These are phyloP conservation scores for Tor tambroides DNA, from an alignment of 2,113 vertebrate species.

Conservation along the genomic window DNA sequence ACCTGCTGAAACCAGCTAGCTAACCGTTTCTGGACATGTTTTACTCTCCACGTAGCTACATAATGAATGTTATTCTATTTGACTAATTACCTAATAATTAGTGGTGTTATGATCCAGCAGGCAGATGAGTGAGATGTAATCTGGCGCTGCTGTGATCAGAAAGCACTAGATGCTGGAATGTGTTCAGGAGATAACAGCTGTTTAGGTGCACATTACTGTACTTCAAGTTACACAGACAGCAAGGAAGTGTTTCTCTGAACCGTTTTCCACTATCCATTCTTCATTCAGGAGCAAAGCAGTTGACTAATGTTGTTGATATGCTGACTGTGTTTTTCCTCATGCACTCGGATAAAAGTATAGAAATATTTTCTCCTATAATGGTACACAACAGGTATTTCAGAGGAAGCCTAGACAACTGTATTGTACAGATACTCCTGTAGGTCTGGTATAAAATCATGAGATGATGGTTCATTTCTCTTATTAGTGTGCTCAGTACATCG, in stretches of 20 bases:
- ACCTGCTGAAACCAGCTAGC: neutral
- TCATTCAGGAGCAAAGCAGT: no score
- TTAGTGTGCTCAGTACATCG: no score
- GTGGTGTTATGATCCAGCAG: neutral
- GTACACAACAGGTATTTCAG: neutral
- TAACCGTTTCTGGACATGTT: neutral
- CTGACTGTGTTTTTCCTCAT: no score
- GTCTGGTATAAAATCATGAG: neutral
- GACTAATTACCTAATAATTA: neutral
- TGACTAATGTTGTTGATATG: no score
- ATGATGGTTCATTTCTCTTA: no score
- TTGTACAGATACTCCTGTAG: neutral
- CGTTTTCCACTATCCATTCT: no score
- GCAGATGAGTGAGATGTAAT: neutral
- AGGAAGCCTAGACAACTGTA: neutral
- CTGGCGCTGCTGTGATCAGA: no score
- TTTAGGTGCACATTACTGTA: neutral
- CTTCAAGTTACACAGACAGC: no score
- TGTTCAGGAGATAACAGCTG: neutral
- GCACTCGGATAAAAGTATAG: neutral
- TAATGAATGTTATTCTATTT: neutral
- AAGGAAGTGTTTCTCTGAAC: no score
- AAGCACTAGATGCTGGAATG: no score
- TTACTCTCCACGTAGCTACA: no score
- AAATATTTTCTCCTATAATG: neutral